These are phyloP conservation scores for Drosophila lini DNA, from an alignment of 1,140 invertebrate species.

Conservation along the genomic window DNA sequence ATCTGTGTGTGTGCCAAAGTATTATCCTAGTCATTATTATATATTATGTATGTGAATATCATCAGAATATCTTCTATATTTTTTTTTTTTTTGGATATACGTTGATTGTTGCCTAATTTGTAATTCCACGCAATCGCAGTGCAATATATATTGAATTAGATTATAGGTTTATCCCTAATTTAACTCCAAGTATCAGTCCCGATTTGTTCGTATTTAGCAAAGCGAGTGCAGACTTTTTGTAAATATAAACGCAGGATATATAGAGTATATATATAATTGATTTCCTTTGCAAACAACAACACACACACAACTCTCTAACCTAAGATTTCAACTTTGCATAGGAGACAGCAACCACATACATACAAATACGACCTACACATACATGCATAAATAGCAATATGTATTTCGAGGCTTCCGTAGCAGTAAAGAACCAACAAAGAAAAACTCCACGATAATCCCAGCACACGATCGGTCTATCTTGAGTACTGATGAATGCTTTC, in stretches of 20 bases:
- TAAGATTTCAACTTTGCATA: constrained; percentile 71
- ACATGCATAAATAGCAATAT: constrained; percentile 16
- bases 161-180: constrained; percentile 15
- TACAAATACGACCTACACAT: constrained; percentile 20
- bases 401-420: constrained; percentile 62
- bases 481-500: not conserved
- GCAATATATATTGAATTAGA: constrained; percentile 50
- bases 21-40: constrained; percentile 58
- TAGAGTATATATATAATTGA: constrained; percentile 17
- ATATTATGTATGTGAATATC: constrained; percentile 18
- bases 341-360: constrained; percentile 38
- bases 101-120: constrained; percentile 71
- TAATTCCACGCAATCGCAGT: constrained; percentile 61
- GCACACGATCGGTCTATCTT: constrained; percentile 16
- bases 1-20: constrained; percentile 72
- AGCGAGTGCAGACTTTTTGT: constrained; percentile 50
- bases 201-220: constrained; percentile 20
- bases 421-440: constrained; percentile 41
- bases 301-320: constrained; percentile 41
- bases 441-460: constrained; percentile 14
- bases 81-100: not conserved
- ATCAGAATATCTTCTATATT: not conserved
- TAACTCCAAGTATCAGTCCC: constrained; percentile 32
- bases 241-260: constrained; percentile 40
- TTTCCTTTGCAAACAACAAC: constrained; percentile 47